Conservation (phyloP, 2,113 vertebrate genomes). For the Sphyrna mokarran region DNA sequence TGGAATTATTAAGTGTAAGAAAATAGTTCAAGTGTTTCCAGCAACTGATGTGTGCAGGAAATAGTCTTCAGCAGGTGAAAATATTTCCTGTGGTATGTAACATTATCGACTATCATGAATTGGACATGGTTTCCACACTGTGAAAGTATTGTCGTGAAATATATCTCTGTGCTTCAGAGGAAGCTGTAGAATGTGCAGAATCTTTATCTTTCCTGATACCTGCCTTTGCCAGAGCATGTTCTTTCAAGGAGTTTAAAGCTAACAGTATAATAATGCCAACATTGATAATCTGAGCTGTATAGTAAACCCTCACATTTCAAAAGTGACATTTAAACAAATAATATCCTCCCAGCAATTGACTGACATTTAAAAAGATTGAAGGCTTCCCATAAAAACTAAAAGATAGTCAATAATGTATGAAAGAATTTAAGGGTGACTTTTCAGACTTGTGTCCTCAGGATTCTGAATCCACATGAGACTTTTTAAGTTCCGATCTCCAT, state of each 20-base stretch:
- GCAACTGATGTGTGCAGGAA: background rate
- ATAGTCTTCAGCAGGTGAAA: background rate
- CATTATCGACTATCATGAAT: background rate
- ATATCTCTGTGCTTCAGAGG: background rate
- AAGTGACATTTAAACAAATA: background rate
- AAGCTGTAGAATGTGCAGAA: background rate
- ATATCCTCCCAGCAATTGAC: background rate
- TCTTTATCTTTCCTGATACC: background rate
- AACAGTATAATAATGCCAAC: background rate
- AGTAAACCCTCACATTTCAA: background rate
- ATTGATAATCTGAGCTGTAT: background rate
- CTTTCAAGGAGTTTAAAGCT: background rate
- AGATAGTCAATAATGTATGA: background rate
- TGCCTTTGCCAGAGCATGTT: background rate
- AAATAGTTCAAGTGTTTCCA: background rate
- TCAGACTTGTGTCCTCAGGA: background rate
- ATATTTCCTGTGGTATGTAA: background rate
- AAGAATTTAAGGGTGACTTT: background rate
- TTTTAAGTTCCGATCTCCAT: background rate
- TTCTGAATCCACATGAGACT: background rate
- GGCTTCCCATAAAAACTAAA: background rate
- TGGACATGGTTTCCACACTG: background rate
- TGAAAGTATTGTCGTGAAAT: background rate
- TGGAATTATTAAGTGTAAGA: background rate
- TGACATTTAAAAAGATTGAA: slow-evolving; percentile 7